These are phyloP conservation scores for Julus scanicus DNA, from an alignment of 2,888 invertebrate species.

Conservation along the genomic window DNA sequence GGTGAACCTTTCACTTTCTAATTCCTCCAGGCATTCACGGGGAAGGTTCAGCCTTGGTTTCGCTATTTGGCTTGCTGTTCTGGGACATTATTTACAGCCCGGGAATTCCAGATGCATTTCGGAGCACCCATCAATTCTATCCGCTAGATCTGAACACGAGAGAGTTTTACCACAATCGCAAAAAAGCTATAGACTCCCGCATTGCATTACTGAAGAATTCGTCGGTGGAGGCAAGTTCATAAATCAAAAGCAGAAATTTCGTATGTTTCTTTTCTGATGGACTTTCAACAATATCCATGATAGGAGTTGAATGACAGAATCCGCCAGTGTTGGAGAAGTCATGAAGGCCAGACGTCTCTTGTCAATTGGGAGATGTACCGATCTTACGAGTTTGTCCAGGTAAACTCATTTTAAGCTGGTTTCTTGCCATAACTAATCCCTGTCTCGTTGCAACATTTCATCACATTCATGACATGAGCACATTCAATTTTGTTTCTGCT, in stretches of 20 bases:
- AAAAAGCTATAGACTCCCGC: slow-evolving; percentile 71
- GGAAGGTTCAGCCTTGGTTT: slow-evolving; percentile 75
- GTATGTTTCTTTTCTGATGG: background rate
- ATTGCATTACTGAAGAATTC: slow-evolving; percentile 63
- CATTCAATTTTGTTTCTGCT: slow-evolving; percentile 59
- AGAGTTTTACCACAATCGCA: slow-evolving; percentile 76
- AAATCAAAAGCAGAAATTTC: slow-evolving; percentile 58
- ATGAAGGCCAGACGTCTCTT: slow-evolving; percentile 65
- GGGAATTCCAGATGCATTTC: slow-evolving; percentile 74
- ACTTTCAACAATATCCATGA: background rate
- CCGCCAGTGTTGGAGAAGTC: slow-evolving; percentile 65
- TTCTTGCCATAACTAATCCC: too few species aligned
- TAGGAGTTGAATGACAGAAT: slow-evolving; percentile 65
- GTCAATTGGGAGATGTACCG: slow-evolving; percentile 69
- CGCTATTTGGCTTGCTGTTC: slow-evolving; percentile 76
- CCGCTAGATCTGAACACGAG: slow-evolving; percentile 78
- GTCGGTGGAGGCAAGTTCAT: slow-evolving; percentile 67
- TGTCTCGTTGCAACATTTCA: too few species aligned
- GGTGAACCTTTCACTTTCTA: slow-evolving; percentile 50
- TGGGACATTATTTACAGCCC: slow-evolving; percentile 80
- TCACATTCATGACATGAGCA: too few species aligned
- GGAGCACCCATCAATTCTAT: slow-evolving; percentile 74
- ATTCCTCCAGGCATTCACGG: slow-evolving; percentile 74
- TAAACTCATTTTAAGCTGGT: slow-evolving; percentile 56
- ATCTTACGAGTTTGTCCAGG: slow-evolving; percentile 64